A percentile compares a stretch with the other conserved stretches of the same genome.
Conservation (phyloP, 2,888 invertebrate genomes). For the Halictus quadricinctus region DNA sequence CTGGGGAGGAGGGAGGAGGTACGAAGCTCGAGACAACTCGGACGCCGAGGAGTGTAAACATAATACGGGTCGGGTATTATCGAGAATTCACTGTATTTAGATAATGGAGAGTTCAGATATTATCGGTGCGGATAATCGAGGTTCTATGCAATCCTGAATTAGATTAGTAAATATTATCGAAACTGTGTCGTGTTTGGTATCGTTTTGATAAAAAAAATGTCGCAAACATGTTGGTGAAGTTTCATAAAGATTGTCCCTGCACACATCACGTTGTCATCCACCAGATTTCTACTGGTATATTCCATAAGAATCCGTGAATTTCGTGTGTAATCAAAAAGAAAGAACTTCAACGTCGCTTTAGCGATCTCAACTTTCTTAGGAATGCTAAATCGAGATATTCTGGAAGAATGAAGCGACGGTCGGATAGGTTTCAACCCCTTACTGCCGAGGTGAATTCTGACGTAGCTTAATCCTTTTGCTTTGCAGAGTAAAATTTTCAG, state of each 20-base stretch:
- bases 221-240: not conserved
- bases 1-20: too few species aligned
- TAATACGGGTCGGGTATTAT: too few species aligned
- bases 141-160: too few species aligned
- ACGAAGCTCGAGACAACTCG: too few species aligned
- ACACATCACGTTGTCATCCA: not conserved
- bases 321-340: not conserved
- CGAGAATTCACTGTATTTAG: too few species aligned
- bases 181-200: not conserved
- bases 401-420: not conserved
- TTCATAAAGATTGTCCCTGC: not conserved
- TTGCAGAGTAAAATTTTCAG: not conserved
- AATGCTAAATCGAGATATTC: not conserved
- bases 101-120: too few species aligned
- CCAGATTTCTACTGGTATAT: not conserved
- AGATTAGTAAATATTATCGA: not conserved
- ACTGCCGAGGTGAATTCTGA: not conserved
- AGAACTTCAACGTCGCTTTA: not conserved
- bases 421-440: not conserved
- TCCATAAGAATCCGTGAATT: not conserved
- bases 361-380: not conserved
- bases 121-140: too few species aligned
- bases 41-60: too few species aligned
- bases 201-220: not conserved
- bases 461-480: not conserved